Percentiles rank a stretch among this genome's conserved stretches.
These are phyloP conservation scores for Diaprepes abbreviatus DNA, from an alignment of 2,888 invertebrate species.

Conservation along the genomic window DNA sequence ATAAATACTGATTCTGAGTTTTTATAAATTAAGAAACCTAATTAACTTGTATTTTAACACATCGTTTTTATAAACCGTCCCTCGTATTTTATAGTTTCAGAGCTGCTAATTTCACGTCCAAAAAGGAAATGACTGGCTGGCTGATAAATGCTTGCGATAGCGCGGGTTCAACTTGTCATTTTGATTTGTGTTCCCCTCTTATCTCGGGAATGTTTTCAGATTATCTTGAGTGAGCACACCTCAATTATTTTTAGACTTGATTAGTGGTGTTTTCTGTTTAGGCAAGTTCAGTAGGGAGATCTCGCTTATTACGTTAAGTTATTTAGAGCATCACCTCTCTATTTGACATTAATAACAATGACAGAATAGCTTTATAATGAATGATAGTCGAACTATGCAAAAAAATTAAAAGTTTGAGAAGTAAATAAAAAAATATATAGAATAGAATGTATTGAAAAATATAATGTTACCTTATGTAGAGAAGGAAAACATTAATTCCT, in stretches of 20 bases:
- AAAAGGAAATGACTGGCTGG: constrained; percentile 48
- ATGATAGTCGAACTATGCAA: too few species aligned
- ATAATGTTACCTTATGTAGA: too few species aligned
- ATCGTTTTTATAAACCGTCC: constrained; percentile 1
- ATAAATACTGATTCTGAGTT: too few species aligned
- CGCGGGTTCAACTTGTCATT: constrained; percentile 52
- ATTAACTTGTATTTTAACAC: too few species aligned
- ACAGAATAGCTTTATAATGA: too few species aligned
- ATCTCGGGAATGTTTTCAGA: constrained; percentile 50
- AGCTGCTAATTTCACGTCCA: constrained; percentile 47
- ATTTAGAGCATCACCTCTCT: constrained; percentile 4
- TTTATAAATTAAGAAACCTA: too few species aligned
- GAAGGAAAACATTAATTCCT: too few species aligned
- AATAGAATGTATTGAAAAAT: too few species aligned
- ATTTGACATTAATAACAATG: too few species aligned
- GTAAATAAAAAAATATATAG: too few species aligned
- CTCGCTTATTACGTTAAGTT: neutral
- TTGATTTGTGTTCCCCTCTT: constrained; percentile 51
- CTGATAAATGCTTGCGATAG: constrained; percentile 48
- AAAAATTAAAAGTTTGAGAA: too few species aligned
- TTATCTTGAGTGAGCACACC: constrained; percentile 49
- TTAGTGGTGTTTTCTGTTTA: constrained; percentile 45
- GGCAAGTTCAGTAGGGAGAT: constrained; percentile 37
- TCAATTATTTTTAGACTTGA: constrained; percentile 49
- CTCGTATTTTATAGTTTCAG: constrained; percentile 35